A percentile compares a stretch with the other conserved stretches of the same genome.
phyloP scores from a whole-genome alignment of 2,888 invertebrate species.

The Noctua comes region DNA sequence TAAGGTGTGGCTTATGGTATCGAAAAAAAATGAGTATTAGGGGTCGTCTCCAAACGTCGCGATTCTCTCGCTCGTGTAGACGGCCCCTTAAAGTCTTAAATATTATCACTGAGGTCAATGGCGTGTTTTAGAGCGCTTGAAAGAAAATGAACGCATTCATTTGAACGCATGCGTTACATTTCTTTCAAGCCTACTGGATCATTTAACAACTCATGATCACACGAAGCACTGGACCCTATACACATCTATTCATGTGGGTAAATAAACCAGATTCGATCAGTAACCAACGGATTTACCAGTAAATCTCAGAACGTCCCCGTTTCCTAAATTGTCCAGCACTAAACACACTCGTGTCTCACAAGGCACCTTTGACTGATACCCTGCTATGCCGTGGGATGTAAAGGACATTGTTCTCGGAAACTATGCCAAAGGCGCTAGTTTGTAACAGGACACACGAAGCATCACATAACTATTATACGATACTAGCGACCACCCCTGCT shows the following conservation, averaged over 20 bases:
- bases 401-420: slow-evolving; percentile 30
- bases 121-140: background rate
- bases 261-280: background rate
- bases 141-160: background rate
- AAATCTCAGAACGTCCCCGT: background rate
- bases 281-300: background rate
- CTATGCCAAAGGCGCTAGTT: slow-evolving; percentile 35
- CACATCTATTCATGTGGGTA: background rate
- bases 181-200: background rate
- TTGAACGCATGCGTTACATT: background rate
- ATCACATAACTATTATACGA: background rate
- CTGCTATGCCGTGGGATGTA: slow-evolving; percentile 3
- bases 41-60: too few relatives aligned
- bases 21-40: too few relatives aligned
- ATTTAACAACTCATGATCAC: background rate
- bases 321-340: too few relatives aligned
- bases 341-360: too few relatives aligned
- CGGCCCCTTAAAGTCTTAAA: too few relatives aligned
- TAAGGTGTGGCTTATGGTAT: too few relatives aligned
- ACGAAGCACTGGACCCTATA: background rate
- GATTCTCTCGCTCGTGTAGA: too few relatives aligned
- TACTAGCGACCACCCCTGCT: background rate
- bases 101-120: background rate
- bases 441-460: background rate
- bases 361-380: background rate